These are phyloP conservation scores for Cichlasoma orientale DNA, from an alignment of 2,797 vertebrate genomes.

Conservation along the genomic window DNA sequence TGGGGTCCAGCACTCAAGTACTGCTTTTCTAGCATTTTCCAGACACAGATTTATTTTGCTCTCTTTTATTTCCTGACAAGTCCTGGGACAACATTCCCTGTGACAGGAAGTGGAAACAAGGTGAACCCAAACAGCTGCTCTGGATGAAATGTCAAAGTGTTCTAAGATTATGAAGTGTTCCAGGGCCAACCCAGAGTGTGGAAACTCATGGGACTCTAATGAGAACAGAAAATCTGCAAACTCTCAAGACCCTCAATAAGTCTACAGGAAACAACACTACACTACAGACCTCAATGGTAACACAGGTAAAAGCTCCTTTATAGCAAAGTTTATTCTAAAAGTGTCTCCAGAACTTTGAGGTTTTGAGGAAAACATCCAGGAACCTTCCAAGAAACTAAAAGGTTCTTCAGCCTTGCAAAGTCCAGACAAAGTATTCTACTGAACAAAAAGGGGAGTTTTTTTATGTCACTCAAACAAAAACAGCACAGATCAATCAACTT, in stretches of 20 bases:
- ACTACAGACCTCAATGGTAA: too few species aligned
- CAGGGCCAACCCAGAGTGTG: not conserved
- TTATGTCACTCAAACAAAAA: not conserved
- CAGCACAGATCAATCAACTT: not conserved
- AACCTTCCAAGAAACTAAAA: too few species aligned
- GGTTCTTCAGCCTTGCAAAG: too few species aligned
- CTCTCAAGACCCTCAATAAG: too few species aligned
- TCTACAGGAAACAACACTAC: too few species aligned
- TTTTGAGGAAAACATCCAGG: too few species aligned
- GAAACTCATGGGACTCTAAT: not conserved
- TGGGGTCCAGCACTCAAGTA: not conserved
- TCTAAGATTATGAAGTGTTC: not conserved
- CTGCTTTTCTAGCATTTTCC: not conserved
- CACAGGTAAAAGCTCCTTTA: too few species aligned
- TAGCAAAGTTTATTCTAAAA: too few species aligned
- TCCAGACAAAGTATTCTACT: too few species aligned
- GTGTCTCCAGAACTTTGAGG: too few species aligned
- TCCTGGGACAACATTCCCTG: not conserved
- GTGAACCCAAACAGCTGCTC: not conserved
- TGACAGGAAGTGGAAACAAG: not conserved
- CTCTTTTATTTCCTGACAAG: not conserved
- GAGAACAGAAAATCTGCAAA: not conserved
- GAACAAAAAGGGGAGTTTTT: not conserved
- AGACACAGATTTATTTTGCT: not conserved
- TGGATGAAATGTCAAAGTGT: not conserved